These are phyloP conservation scores for Ptiloglossa arizonensis DNA, from an alignment of 1,140 invertebrate genomes.

Conservation along the genomic window DNA sequence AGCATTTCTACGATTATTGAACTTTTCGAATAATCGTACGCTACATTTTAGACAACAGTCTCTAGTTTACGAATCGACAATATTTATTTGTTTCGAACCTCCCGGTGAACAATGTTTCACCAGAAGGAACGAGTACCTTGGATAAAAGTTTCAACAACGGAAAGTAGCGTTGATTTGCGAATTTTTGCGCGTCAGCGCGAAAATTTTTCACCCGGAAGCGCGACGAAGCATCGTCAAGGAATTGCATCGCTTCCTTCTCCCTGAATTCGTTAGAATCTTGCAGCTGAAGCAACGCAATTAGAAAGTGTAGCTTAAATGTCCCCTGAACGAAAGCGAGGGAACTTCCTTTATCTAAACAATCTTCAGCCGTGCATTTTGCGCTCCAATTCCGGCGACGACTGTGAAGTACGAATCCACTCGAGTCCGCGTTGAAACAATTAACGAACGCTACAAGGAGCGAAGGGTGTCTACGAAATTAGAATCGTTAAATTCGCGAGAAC, in stretches of 20 bases:
- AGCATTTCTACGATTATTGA: too few species aligned
- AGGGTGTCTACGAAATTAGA: constrained; percentile 52
- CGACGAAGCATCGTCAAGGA: not conserved
- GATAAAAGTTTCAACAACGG: too few species aligned
- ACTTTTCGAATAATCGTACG: too few species aligned
- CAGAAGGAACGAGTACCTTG: too few species aligned
- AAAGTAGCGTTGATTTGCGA: too few species aligned
- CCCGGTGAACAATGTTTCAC: too few species aligned
- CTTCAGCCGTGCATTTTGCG: constrained; percentile 56
- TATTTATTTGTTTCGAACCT: too few species aligned
- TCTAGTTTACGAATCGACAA: too few species aligned
- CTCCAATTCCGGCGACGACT: constrained; percentile 46
- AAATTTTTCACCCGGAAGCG: not conserved
- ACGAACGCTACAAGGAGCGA: constrained; percentile 46
- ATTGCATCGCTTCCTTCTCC: not conserved
- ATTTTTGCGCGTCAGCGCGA: too few species aligned
- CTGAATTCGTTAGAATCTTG: constrained; percentile 29
- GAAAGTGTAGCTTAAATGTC: constrained; percentile 53
- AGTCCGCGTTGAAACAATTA: constrained; percentile 56
- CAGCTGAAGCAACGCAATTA: constrained; percentile 32
- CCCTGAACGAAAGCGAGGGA: constrained; percentile 37
- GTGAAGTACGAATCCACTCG: constrained; percentile 53
- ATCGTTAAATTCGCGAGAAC: constrained; percentile 48
- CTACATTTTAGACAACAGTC: too few species aligned
- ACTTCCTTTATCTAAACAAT: constrained; percentile 60